Base-by-base conservation (phyloP, 2,888 invertebrate genomes). In the Trichogramma dendrolimi region DNA sequence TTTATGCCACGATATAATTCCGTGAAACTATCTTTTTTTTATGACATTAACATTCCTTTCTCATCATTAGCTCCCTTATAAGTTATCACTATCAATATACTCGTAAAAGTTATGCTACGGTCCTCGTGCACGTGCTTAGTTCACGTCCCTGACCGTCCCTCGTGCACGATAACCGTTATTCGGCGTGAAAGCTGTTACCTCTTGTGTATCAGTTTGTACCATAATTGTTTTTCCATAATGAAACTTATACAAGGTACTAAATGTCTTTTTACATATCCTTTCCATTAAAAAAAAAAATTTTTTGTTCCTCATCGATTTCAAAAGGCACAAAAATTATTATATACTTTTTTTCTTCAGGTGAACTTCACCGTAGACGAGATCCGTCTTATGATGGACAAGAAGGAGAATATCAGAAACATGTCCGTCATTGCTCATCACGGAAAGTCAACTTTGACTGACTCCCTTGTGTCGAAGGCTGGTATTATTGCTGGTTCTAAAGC, bases 331-430 rank as follows among this genome's bases (percentile, higher is more conserved):
- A 46, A 54, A 53, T 61, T 27, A 27, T 27, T 2, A 27, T 27
- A 27, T 2, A 2, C 27, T 27, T 27, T 27, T 27, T 27, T 61
- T 57, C 75, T 81, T 49, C 74, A 98, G 99, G 99, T 99, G 89
- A 99, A 99, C 90, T 99, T 99, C 84, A 99, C 98, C 71, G 94
- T 99, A 84, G 98, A 98, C 86, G 96, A 99, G 86, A 98, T 99
- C 87, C 94, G 99, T 84, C 85, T 79, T 81, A 94, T 99, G 91
- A 99, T 99, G 99, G 98, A 99, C 93, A 94, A 94, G 83, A 98
- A 98, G 87, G 87, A 86, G 86, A 99, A 99, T 82, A 99, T 99
- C 86, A 91, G 99, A 81, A 99, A 99, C 85, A 99, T 99, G 98
- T 99, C 98, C 80, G 99, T 99, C 83, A 99, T 99, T 81, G 99